A percentile compares a stretch with the other conserved stretches of the same genome.
phyloP scores from a whole-genome alignment of 2,797 vertebrate species.

The Pangasius djambal region DNA sequence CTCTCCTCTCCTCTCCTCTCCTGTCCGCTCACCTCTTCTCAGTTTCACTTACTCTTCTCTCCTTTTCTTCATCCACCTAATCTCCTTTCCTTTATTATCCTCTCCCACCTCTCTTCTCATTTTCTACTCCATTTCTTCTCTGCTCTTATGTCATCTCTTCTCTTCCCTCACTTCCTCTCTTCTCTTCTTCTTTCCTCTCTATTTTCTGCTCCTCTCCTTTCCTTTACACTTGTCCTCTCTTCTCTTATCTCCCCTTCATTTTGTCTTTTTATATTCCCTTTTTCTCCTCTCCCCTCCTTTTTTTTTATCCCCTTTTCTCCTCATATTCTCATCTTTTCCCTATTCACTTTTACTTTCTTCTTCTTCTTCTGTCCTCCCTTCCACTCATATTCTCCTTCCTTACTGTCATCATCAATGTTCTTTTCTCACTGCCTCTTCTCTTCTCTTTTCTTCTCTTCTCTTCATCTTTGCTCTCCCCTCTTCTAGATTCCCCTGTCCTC shows the following conservation, averaged over 20 bases:
- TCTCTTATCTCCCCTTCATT: not conserved
- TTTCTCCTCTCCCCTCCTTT: not conserved
- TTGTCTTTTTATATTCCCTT: too few relatives aligned
- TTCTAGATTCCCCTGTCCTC: not conserved
- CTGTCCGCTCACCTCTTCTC: not conserved
- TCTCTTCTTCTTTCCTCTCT: not conserved
- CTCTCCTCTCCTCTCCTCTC: not conserved
- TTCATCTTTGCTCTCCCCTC: not conserved
- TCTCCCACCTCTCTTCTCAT: not conserved
- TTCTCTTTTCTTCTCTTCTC: too few relatives aligned
- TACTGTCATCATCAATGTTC: not conserved
- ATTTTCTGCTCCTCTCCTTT: not conserved
- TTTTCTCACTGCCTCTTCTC: too few relatives aligned
- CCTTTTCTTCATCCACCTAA: not conserved
- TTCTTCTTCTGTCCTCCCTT: not conserved
- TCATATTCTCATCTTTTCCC: not conserved
- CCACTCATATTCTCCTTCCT: too few relatives aligned
- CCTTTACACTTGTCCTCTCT: not conserved
- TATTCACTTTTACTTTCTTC: not conserved
- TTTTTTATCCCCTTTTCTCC: not conserved
- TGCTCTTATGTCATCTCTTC: not conserved
- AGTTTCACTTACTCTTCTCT: not conserved
- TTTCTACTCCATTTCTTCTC: not conserved
- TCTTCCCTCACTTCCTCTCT: not conserved
- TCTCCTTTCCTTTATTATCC: not conserved